A percentile compares a stretch with the other conserved stretches of the same genome.
Evolutionary conservation across 2,113 vertebrate species (phyloP).

Genomic region (Cavia aperea): DNA sequence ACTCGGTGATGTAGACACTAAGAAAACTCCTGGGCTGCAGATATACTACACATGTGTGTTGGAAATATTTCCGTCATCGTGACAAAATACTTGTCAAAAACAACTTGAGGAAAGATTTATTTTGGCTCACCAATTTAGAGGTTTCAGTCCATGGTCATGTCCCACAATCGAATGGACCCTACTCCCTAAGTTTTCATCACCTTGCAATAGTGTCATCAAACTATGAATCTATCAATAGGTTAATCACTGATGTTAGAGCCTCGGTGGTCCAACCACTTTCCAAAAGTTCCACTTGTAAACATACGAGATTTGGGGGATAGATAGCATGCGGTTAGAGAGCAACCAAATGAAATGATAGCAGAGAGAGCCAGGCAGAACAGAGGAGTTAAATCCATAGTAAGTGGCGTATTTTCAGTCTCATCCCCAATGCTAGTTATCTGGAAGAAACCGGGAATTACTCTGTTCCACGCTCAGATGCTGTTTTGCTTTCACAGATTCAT

Average conservation of each 20-base stretch:
- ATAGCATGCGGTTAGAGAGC: background rate
- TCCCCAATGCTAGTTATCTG: background rate
- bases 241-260: background rate
- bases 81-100: background rate
- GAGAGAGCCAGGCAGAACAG: background rate
- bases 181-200: background rate
- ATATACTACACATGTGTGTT: background rate
- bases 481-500: background rate
- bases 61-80: background rate
- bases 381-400: background rate
- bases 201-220: background rate
- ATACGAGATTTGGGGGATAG: background rate
- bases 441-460: background rate
- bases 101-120: background rate
- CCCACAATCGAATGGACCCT: background rate
- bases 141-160: background rate
- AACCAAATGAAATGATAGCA: background rate
- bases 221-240: background rate
- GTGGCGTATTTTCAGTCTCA: background rate
- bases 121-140: background rate
- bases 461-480: background rate
- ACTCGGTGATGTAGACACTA: conserved; percentile 2
- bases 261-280: background rate
- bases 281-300: background rate
- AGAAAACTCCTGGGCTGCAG: conserved; percentile 11